A percentile compares a stretch with the other conserved stretches of the same genome.
phyloP scores from a whole-genome alignment of 1,140 invertebrate species.

The Phenacoccus solenopsis region DNA sequence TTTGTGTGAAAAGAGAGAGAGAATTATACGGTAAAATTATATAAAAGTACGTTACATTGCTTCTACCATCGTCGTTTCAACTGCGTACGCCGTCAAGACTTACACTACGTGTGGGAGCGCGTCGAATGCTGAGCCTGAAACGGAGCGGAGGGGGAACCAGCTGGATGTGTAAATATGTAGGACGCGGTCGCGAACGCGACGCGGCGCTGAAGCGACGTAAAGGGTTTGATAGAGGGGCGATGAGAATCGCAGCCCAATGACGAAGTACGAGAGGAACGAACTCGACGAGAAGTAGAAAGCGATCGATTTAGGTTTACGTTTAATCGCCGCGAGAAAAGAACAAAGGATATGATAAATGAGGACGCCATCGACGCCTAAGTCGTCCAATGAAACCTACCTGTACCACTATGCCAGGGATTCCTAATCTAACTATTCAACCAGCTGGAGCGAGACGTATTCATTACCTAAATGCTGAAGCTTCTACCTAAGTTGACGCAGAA shows the following conservation, averaged over 20 bases:
- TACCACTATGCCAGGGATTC: too few relatives aligned
- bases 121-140: neutral
- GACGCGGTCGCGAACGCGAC: neutral
- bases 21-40: neutral
- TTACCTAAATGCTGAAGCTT: too few relatives aligned
- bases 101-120: neutral
- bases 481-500: too few relatives aligned
- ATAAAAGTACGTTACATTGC: neutral
- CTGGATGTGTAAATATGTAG: neutral
- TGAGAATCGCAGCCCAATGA: too few relatives aligned
- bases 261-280: neutral
- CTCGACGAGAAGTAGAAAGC: neutral
- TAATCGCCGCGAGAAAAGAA: too few relatives aligned
- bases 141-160: neutral
- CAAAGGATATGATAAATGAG: too few relatives aligned
- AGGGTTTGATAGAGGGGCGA: neutral
- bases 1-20: neutral
- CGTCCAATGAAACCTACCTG: too few relatives aligned
- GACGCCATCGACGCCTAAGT: too few relatives aligned
- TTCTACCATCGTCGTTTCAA: neutral
- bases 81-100: neutral
- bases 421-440: too few relatives aligned
- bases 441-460: too few relatives aligned
- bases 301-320: neutral
- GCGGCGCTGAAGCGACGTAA: neutral